Base-by-base conservation (phyloP, 2,888 invertebrate genomes). In the Plagodis dolabraria region DNA sequence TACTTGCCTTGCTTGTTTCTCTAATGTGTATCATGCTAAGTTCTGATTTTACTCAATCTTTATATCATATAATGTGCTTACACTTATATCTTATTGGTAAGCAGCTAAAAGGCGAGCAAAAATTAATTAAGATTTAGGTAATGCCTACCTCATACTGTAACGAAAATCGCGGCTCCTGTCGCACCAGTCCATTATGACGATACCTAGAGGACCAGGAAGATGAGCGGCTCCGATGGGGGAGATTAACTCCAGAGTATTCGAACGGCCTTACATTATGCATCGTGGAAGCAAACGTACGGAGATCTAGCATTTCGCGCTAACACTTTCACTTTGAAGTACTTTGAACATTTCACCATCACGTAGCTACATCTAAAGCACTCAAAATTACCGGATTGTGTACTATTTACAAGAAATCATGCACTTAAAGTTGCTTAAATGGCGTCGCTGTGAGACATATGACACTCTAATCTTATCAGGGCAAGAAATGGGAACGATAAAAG, bases 401-500 rank as follows among this genome's bases (percentile, higher is more conserved):
- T 72, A 74, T 69, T 74, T 62, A 74, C 70, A 67, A 69, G 57
- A 47, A 51, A 63, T 52, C 60, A 61, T 65, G 69, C 67, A 77
- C 67, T 63, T 38, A 68, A 71, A 71, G 64, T 58, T 67, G 72
- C 58, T 69, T 71, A 79, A 75, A 78, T 80, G 82, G 80, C 82
- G 81, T 76, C 76, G 73, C 62, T 64, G 66, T 71, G 74, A 76
- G 75, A 84, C 90, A 84, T 89, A 90, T 89, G 89, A 91, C 88
- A 77, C 65, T 78, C 66, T 86, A 85, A 90, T 89, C 90, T 91
- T 89, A 91, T 91, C 91, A 73, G 72, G 60, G 61, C 69, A 79
- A 83, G 85, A 83, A 87, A 85, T 80, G 77, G 71, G 80, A 74
- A 76, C 80, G 89, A 89, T 89, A 90, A 89, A 68, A 82, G 84